Conservation (phyloP, 2,113 vertebrate genomes). For the Sakesphorus luctuosus region DNA sequence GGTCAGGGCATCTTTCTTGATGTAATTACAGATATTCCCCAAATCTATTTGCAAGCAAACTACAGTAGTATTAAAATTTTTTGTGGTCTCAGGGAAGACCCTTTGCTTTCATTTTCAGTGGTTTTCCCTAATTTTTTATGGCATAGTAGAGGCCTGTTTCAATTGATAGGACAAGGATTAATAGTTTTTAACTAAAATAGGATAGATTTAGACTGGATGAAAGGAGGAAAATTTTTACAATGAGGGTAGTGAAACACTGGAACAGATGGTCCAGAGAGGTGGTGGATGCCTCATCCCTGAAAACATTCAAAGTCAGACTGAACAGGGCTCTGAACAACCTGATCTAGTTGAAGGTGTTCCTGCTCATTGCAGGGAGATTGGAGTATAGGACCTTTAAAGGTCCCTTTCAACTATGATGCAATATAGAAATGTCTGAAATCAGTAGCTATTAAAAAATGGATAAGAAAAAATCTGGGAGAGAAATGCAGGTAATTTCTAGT, state of each 20-base stretch:
- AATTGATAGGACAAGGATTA: not conserved
- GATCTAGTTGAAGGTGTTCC: not conserved
- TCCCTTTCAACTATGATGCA: not conserved
- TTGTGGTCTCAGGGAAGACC: not conserved
- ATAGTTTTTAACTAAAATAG: not conserved
- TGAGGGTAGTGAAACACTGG: not conserved
- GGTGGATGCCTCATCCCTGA: not conserved
- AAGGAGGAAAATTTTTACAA: not conserved
- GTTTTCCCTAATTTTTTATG: not conserved
- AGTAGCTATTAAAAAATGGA: not conserved
- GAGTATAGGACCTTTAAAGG: not conserved
- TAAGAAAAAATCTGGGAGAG: not conserved
- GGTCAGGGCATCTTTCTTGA: not conserved
- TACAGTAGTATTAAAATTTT: not conserved
- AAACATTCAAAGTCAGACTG: not conserved
- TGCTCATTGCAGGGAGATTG: not conserved
- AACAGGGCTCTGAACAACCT: not conserved
- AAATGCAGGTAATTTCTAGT: not conserved
- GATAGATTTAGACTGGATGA: not conserved
- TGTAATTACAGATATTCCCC: not conserved
- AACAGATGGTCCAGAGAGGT: not conserved
- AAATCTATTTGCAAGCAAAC: not conserved
- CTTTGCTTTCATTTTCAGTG: not conserved
- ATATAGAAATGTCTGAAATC: not conserved
- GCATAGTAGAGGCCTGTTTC: not conserved